phyloP scores from a whole-genome alignment of 2,888 invertebrate genomes.

The Melanotus villosus region DNA sequence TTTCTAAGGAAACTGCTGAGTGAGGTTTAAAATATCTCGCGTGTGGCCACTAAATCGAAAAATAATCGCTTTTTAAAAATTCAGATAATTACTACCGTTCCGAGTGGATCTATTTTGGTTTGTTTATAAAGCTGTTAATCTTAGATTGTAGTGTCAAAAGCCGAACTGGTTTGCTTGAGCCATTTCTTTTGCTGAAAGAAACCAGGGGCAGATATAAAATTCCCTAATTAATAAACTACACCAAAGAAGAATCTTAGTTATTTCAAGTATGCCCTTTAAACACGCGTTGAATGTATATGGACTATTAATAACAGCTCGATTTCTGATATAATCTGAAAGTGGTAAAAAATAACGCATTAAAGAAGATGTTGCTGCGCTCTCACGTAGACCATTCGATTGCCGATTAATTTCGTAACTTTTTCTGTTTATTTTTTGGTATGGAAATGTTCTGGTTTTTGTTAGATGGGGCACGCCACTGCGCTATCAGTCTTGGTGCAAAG shows the following conservation, averaged over 20 bases:
- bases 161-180: constrained; percentile 18
- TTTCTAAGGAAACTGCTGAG: background rate
- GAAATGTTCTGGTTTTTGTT: background rate
- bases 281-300: background rate
- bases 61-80: background rate
- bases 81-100: constrained; percentile 6
- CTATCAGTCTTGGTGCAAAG: background rate
- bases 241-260: background rate
- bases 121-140: constrained; percentile 20
- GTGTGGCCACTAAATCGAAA: background rate
- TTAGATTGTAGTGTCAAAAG: constrained; percentile 11
- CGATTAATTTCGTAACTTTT: constrained; percentile 9
- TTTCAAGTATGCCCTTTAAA: constrained; percentile 10
- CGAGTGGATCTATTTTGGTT: constrained; percentile 1
- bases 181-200: constrained; percentile 8
- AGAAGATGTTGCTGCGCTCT: background rate
- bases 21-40: background rate
- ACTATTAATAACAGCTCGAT: constrained; percentile 4
- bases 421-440: background rate
- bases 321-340: constrained; percentile 5
- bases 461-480: constrained; percentile 21
- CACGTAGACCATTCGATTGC: background rate
- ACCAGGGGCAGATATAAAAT: constrained; percentile 15
- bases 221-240: constrained; percentile 18
- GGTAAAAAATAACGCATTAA: background rate